Conservation (phyloP, 2,797 vertebrate species). For the Thamnophis elegans region DNA sequence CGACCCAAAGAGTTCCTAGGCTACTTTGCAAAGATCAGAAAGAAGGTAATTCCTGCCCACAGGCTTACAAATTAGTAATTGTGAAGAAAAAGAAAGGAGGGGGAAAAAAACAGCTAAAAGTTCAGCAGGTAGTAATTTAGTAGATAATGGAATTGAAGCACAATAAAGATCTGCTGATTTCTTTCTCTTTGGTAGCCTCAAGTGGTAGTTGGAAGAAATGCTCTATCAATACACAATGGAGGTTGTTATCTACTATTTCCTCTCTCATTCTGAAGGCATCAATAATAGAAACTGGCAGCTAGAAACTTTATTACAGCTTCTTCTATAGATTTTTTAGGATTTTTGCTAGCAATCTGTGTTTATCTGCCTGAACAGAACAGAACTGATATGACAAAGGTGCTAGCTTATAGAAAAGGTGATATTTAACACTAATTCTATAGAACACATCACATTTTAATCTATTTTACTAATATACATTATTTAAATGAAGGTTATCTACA, state of each 20-base stretch:
- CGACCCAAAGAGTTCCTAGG: not conserved
- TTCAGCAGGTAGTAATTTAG: not conserved
- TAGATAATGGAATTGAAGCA: not conserved
- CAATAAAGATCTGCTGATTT: not conserved
- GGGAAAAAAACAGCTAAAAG: not conserved
- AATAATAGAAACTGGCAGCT: not conserved
- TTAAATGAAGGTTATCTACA: not conserved
- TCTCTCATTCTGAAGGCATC: not conserved
- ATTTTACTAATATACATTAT: not conserved
- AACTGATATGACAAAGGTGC: not conserved
- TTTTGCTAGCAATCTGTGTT: not conserved
- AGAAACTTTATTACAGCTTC: not conserved
- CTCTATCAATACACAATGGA: not conserved
- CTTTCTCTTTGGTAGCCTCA: not conserved
- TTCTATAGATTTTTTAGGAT: not conserved
- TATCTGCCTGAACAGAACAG: not conserved
- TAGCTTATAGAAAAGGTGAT: not conserved
- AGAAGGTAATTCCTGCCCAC: not conserved
- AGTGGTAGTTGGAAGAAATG: not conserved
- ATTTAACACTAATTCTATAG: not conserved
- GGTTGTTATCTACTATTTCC: not conserved
- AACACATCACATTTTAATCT: not conserved
- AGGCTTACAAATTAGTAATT: not conserved
- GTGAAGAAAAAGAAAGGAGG: not conserved
- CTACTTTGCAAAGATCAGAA: not conserved